Conservation (phyloP, 2,888 invertebrate genomes). For the Agrotis ipsilon region DNA sequence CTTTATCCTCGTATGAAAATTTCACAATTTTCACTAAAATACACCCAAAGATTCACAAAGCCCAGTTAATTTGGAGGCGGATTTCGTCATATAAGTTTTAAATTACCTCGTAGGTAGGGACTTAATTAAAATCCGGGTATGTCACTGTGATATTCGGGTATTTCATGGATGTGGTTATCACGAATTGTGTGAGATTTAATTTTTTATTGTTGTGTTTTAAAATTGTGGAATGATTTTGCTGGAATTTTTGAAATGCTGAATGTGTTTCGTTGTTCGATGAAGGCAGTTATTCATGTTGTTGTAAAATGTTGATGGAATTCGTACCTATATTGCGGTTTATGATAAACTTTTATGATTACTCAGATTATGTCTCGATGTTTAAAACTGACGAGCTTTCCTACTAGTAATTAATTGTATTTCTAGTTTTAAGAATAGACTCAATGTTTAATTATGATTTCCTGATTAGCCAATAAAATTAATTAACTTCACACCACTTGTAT, state of each 20-base stretch:
- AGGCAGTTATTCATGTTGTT: background rate
- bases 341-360: too few species aligned
- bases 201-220: slow-evolving; percentile 11
- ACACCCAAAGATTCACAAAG: slow-evolving; percentile 23
- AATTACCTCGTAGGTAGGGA: slow-evolving; percentile 43
- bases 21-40: slow-evolving; percentile 37
- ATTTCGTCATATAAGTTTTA: slow-evolving; percentile 53
- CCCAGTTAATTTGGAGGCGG: slow-evolving; percentile 45
- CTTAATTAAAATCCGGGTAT: slow-evolving; percentile 51
- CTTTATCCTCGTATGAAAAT: slow-evolving; percentile 37
- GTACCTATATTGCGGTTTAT: too few species aligned
- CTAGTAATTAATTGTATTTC: too few species aligned
- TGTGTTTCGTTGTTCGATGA: background rate
- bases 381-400: too few species aligned
- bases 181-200: background rate
- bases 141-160: background rate
- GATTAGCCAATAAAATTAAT: too few species aligned
- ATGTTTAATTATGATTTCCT: too few species aligned
- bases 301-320: background rate
- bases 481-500: too few species aligned
- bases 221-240: background rate
- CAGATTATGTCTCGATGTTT: too few species aligned
- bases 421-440: too few species aligned
- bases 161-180: slow-evolving; percentile 17
- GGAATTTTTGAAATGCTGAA: background rate